phyloP scores from a whole-genome alignment of 1,140 invertebrate species.

The Globodera ellingtonae region DNA sequence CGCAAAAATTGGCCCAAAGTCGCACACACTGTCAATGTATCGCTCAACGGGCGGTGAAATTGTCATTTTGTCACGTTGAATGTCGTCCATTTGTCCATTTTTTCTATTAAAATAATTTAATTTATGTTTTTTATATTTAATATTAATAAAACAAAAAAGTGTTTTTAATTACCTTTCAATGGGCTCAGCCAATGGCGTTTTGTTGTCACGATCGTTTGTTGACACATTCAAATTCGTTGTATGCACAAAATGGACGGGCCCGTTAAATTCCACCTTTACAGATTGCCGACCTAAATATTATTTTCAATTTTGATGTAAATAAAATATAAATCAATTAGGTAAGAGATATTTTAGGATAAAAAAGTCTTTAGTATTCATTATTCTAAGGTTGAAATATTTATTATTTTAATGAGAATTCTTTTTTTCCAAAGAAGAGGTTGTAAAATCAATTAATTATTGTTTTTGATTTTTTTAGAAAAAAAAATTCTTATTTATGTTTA shows the following conservation, averaged over 20 bases:
- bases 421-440: too few relatives aligned
- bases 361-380: too few relatives aligned
- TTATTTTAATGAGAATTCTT: too few relatives aligned
- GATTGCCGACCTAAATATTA: constrained; percentile 6
- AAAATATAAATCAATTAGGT: not conserved
- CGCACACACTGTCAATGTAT: constrained; percentile 29
- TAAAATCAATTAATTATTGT: too few relatives aligned
- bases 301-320: not conserved
- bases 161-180: not conserved
- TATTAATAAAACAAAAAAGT: not conserved
- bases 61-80: not conserved
- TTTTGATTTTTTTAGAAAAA: too few relatives aligned
- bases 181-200: not conserved
- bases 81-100: not conserved
- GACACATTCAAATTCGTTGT: constrained; percentile 25
- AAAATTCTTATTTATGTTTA: too few relatives aligned
- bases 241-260: constrained; percentile 30
- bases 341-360: too few relatives aligned
- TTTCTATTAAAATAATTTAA: not conserved
- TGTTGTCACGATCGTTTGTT: constrained; percentile 4
- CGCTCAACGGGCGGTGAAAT: constrained; percentile 28
- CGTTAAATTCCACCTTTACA: constrained; percentile 24
- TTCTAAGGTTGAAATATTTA: too few relatives aligned
- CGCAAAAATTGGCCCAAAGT: constrained; percentile 26
- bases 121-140: not conserved